phyloP scores from a whole-genome alignment of 2,113 vertebrate genomes.

The Mesocricetus auratus region DNA sequence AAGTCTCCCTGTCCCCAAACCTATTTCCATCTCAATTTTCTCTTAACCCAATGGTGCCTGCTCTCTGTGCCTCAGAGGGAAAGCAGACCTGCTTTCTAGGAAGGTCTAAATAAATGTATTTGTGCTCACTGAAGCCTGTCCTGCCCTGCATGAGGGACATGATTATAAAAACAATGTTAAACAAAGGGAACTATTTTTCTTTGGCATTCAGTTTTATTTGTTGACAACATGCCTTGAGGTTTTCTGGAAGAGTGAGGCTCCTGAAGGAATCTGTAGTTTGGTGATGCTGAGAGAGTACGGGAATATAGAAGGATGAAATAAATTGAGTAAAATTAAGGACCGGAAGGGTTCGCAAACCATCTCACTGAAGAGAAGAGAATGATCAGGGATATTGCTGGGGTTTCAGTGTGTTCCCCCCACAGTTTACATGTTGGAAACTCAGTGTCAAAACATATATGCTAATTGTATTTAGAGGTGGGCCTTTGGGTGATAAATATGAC shows the following conservation, averaged over 20 bases:
- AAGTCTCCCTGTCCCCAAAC: not conserved
- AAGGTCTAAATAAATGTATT: conserved; percentile 14
- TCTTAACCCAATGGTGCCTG: conserved; percentile 3
- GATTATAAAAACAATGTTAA: not conserved
- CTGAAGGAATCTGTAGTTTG: not conserved
- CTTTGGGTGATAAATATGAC: not conserved
- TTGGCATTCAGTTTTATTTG: conserved; percentile 10
- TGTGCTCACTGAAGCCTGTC: not conserved
- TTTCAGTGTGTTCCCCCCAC: too few relatives aligned
- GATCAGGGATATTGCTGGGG: not conserved
- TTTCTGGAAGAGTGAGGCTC: not conserved
- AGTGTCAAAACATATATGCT: not conserved
- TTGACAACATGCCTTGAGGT: not conserved
- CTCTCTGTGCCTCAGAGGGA: not conserved
- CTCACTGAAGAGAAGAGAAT: not conserved
- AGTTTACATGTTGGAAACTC: not conserved
- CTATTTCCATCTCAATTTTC: conserved; percentile 12
- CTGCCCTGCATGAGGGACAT: not conserved
- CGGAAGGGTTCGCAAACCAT: not conserved
- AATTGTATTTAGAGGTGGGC: not conserved
- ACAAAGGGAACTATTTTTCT: not conserved
- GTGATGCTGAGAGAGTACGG: not conserved
- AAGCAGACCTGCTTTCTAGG: not conserved
- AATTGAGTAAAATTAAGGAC: not conserved
- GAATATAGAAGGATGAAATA: not conserved